A percentile compares a stretch with the other conserved stretches of the same genome.
phyloP scores from a whole-genome alignment of 1,140 invertebrate genomes.

The Conus ventricosus region DNA sequence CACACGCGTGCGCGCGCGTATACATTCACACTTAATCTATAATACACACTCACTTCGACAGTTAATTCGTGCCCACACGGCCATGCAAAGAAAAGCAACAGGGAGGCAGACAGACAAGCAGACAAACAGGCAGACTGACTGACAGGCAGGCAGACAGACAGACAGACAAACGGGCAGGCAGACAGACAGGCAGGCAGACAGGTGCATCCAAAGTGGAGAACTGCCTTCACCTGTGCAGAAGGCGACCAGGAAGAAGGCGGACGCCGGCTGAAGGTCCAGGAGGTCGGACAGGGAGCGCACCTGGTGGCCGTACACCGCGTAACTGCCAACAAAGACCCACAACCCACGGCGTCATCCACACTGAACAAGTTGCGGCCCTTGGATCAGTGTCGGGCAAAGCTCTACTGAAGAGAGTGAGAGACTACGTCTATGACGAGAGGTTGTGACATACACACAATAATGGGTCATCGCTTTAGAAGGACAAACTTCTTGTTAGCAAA shows the following conservation, averaged over 20 bases:
- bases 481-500: no score
- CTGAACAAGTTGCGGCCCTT: no score
- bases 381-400: no score
- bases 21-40: neutral
- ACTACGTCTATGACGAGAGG: no score
- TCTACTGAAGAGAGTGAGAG: no score
- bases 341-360: neutral
- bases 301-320: neutral
- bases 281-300: neutral
- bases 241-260: neutral
- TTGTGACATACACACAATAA: no score
- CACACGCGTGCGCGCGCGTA: no score
- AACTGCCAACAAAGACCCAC: neutral
- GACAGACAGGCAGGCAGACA: neutral
- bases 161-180: neutral
- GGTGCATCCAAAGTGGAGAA: neutral
- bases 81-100: neutral
- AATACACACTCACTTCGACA: neutral
- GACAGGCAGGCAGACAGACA: neutral
- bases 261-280: neutral
- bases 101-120: neutral
- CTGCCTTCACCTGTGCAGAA: neutral
- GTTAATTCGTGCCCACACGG: neutral
- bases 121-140: neutral
- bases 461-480: no score